Evolutionary conservation across 2,113 vertebrate genomes (phyloP), one percentile per base, ranked within the genome.

Genomic region (Oceanodroma tethys): DNA sequence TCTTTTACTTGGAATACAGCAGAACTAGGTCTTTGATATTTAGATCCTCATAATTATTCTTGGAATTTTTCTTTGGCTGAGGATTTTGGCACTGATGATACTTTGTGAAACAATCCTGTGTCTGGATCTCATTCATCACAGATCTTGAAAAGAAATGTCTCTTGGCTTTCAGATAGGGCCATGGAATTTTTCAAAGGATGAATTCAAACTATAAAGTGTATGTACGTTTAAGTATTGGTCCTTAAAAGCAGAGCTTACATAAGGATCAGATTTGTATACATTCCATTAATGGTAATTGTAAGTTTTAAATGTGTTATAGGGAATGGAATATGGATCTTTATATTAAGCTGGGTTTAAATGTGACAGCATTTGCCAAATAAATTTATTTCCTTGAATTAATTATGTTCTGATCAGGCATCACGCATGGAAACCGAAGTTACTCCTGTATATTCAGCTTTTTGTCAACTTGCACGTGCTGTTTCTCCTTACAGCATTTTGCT

Each of bases 61-160:
- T 96, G 91, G 91, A 95, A 88, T 91, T 95, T 93, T 86, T 83
- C 74, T 96, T 88, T 96, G 96, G 95, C 95, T 73, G 71, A 62
- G 67, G 74, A 18, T 75, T 78, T 93, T 97, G 96, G 94, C 91
- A 45, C 9, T 29, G 70, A 29, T 62, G 66, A 60, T 66, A 11
- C 58, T 90, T 91, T 58, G 71, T 26, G 50, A 81, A 93, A 88
- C 82, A 80, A 60, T 34, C 78, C 71, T 21, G 29, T 21, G 65
- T 86, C 89, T 94, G 88, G 86, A 95, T 82, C 90, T 96, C 82
- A 74, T 95, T 94, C 90, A 81, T 94, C 42, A 40, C 67, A 88
- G 76, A 78, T 85, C 80, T 89, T 91, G 86, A 66, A 89, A 67
- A 90, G 58, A 92, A 79, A 86, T 48, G 63, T 92, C 60, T 86